A percentile compares a stretch with the other conserved stretches of the same genome.
Conservation (phyloP, 2,888 invertebrate species). For the Spodoptera exigua region DNA sequence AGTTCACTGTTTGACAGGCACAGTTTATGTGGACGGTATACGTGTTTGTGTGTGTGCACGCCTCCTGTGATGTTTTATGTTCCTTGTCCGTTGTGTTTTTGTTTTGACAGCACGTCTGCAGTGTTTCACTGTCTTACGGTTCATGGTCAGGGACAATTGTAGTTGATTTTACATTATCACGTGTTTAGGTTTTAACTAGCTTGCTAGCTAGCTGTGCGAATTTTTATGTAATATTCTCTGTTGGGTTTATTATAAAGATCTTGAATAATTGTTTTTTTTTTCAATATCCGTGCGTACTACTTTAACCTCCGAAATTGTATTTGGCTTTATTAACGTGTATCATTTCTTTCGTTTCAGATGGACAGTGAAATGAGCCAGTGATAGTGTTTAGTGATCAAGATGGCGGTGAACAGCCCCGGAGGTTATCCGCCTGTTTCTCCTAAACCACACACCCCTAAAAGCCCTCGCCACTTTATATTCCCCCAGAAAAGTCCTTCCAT, state of each 20-base stretch:
- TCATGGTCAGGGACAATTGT: too few relatives aligned
- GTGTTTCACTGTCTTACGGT: too few relatives aligned
- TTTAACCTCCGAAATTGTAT: too few relatives aligned
- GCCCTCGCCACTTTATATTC: constrained; percentile 88
- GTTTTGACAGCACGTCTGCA: too few relatives aligned
- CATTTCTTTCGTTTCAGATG: constrained; percentile 75
- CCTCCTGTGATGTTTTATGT: background rate
- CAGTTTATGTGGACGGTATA: constrained; percentile 18
- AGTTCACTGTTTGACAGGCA: constrained; percentile 19
- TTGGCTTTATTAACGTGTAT: constrained; percentile 9
- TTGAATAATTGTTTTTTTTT: too few relatives aligned
- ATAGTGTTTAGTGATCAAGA: constrained; percentile 69
- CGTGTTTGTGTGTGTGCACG: background rate
- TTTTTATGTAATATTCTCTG: too few relatives aligned
- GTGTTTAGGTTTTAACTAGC: too few relatives aligned
- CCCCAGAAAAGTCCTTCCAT: constrained; percentile 88
- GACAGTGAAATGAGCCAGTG: constrained; percentile 66
- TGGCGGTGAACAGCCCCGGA: constrained; percentile 90
- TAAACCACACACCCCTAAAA: constrained; percentile 87
- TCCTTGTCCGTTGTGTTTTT: too few relatives aligned
- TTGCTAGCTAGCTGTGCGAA: too few relatives aligned
- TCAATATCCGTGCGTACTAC: too few relatives aligned
- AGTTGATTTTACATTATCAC: too few relatives aligned
- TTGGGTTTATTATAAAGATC: too few relatives aligned
- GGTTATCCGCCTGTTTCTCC: constrained; percentile 89